Conservation (phyloP, 2,888 invertebrate species). For the Platycnemis pennipes region DNA sequence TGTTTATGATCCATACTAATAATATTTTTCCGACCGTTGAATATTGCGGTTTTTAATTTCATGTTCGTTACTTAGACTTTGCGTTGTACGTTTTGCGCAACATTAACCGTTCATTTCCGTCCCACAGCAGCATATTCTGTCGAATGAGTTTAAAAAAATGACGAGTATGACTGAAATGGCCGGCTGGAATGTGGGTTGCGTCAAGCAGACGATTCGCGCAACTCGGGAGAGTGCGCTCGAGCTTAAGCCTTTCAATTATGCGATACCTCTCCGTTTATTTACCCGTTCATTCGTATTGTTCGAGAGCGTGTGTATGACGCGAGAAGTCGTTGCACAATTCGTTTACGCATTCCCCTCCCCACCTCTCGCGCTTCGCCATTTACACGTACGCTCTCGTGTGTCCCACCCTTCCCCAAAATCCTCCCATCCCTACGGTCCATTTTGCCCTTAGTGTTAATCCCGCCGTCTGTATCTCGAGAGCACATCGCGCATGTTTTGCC, state of each 20-base stretch:
- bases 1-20: not conserved
- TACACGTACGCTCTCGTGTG: conserved; percentile 12
- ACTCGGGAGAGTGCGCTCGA: not conserved
- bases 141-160: conserved; percentile 33
- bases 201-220: conserved; percentile 46
- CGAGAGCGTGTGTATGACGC: not conserved
- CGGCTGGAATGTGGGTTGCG: conserved; percentile 64
- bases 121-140: not conserved
- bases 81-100: not conserved
- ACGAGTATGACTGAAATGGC: conserved; percentile 44
- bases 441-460: conserved; percentile 4
- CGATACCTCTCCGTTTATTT: not conserved
- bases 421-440: not conserved
- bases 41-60: not conserved
- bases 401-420: conserved; percentile 36
- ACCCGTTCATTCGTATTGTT: not conserved
- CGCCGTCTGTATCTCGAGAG: conserved; percentile 26
- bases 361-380: conserved; percentile 26
- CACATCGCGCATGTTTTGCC: conserved; percentile 17
- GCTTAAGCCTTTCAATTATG: not conserved
- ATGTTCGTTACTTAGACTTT: not conserved
- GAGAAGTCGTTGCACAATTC: not conserved
- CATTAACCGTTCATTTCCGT: not conserved
- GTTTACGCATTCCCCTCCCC: not conserved
- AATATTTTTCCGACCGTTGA: not conserved